Conservation (phyloP, 2,113 vertebrate genomes). For the Lycocorax pyrrhopterus region DNA sequence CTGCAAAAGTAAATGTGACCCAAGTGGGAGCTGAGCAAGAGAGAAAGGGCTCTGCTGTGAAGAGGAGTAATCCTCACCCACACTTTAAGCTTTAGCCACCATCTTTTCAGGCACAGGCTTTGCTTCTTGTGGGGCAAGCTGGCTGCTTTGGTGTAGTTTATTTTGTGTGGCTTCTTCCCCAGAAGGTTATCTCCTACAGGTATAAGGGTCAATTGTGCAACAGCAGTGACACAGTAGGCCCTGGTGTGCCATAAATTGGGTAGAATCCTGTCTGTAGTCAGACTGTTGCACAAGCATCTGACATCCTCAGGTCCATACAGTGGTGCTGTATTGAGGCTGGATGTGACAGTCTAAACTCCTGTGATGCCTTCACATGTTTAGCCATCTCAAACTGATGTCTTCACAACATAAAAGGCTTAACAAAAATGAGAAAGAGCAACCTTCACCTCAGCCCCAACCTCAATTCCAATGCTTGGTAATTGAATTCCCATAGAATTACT, state of each 20-base stretch:
- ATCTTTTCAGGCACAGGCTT: neutral
- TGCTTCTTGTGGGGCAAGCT: neutral
- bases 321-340: neutral
- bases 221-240: neutral
- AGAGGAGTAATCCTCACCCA: neutral
- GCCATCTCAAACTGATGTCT: neutral
- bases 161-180: neutral
- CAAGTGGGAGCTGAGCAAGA: neutral
- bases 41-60: neutral
- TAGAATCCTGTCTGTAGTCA: neutral
- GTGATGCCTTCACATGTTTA: neutral
- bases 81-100: neutral
- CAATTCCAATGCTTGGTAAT: neutral
- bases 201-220: neutral
- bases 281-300: neutral
- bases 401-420: neutral
- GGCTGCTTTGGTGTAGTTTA: neutral
- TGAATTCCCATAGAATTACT: neutral
- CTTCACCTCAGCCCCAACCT: neutral
- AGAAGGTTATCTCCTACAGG: neutral
- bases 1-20: neutral
- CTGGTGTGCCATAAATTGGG: neutral
- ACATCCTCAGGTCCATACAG: neutral
- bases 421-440: neutral
- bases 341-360: neutral